Base-by-base conservation (phyloP, 1,140 invertebrate species). In the Lanistes nyassanus region DNA sequence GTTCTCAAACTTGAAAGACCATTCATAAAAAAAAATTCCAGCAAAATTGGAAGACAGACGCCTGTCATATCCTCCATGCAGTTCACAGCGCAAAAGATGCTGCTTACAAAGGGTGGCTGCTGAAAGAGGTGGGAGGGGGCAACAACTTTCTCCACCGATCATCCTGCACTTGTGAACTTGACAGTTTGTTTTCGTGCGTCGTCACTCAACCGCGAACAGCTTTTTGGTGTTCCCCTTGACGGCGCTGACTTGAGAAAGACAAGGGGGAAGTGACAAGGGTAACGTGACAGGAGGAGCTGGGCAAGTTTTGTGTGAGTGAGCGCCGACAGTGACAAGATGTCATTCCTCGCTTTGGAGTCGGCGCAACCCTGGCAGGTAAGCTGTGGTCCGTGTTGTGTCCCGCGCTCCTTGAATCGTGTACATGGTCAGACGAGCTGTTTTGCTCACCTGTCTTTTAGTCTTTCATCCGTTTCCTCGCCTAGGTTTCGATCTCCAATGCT, bases 351-450 rank as follows among this genome's bases (percentile, higher is more conserved):
- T 34, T 70, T 79, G 39, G 77, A 81, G 60, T 79, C 80, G n/a
- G 78, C 76, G 51, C 69, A 70, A 55, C 80, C 77, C 23, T 81
- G 80, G 80, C 80, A 79, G 80, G 80, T 79, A 76, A 55, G 77
- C 39, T 56, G 39, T 65, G 51, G 39, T 72, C 42, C 42, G 19
- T 47, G 42, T 47, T 47, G 19, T 47, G 42, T 47, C 42, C 9
- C 19, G 9, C 19, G 42, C 42, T 47, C 42, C 7, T 62, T 55
- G 9, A 36, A 31, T 26, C 23, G 56, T 60, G n/a, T n/a, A 1
- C 56, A 16, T 3, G 56, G 56, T 19, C 3, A 60, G 3, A 31
- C 23, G 29, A 11, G 56, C 11, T 26, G 26, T 19, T 68, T 1
- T 42, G n/a, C 29, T 21, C 0, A 26, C n/a, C 53, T 72, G 55